Evolutionary conservation across 2,888 invertebrate genomes (phyloP), one percentile per base, ranked within the genome.

Genomic region (Dryobotodes eremita): DNA sequence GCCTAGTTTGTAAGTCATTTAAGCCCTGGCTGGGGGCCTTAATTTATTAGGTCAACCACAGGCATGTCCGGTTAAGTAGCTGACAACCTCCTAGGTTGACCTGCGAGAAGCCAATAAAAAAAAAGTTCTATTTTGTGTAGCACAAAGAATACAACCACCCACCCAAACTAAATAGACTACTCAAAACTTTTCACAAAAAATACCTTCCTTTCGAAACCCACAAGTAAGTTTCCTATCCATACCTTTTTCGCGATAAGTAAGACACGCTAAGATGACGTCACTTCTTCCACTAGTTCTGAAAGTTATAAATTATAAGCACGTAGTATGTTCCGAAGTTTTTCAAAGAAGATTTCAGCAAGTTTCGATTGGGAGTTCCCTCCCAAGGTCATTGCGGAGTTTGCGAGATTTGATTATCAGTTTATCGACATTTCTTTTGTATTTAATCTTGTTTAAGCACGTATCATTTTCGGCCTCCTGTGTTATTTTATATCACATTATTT

Each of bases 231-330:
- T 71, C 11, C 17, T 36, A 50, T 13, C 55, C 10, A 71, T 77
- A 85, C 71, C 64, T 82, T 86, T 82, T 77, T 71, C 48, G 68
- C n/a, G 77, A 85, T 61, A 62, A 74, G 74, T 71, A 69, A 82
- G 74, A 86, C 75, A 77, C 50, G 78, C 70, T 36, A 66, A 55
- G 55, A 36, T 77, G 73, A 74, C 86, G 61, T 68, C 72, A 66
- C 69, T 77, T 31, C 46, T 64, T 42, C 36, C 64, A 62, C 48
- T 78, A 85, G 68, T 78, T 86, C 65, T 13, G 59, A n/a, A 73
- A 82, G 73, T 70, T 82, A 86, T 84, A 82, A 71, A 84, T 77
- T 86, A 86, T 84, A 65, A 65, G 71, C 84, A 84, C 84, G 86
- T 82, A 86, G 71, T 78, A 69, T 73, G 77, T 62, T 59, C 42